phyloP scores from a whole-genome alignment of 2,888 invertebrate genomes.

The Amphiduros pacificus region DNA sequence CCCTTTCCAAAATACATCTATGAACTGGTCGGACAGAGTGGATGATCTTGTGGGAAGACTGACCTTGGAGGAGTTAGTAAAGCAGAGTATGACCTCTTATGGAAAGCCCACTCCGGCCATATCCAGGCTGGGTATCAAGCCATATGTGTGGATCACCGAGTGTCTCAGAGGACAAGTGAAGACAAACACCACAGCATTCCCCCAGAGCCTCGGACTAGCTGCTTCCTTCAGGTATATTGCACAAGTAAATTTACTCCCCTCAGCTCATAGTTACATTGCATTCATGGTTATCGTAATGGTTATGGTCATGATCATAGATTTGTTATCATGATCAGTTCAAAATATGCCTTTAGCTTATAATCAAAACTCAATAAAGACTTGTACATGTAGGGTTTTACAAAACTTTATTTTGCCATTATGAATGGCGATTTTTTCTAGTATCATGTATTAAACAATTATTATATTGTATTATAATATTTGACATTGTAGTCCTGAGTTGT shows the following conservation, averaged over 20 bases:
- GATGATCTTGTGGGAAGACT: conserved; percentile 9
- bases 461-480: background rate
- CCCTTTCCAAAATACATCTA: conserved; percentile 14
- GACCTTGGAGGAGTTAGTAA: conserved; percentile 9
- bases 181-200: conserved; percentile 47
- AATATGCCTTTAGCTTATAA: too few relatives aligned
- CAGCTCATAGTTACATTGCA: too few relatives aligned
- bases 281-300: too few relatives aligned
- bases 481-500: conserved; percentile 28
- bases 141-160: conserved; percentile 53
- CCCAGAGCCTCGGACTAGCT: conserved; percentile 9
- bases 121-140: conserved; percentile 42
- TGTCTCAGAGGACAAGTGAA: conserved; percentile 49
- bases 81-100: conserved; percentile 19
- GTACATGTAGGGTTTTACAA: too few relatives aligned
- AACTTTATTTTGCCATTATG: too few relatives aligned
- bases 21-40: conserved; percentile 5
- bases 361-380: too few relatives aligned
- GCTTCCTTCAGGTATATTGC: conserved; percentile 16
- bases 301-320: too few relatives aligned
- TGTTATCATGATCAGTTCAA: too few relatives aligned
- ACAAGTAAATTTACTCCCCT: too few relatives aligned
- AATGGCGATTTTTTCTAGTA: too few relatives aligned
- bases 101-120: conserved; percentile 41
- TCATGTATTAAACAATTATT: background rate